Evolutionary conservation across 2,797 vertebrate genomes (phyloP).

Genomic region (Myotis pilosus): DNA sequence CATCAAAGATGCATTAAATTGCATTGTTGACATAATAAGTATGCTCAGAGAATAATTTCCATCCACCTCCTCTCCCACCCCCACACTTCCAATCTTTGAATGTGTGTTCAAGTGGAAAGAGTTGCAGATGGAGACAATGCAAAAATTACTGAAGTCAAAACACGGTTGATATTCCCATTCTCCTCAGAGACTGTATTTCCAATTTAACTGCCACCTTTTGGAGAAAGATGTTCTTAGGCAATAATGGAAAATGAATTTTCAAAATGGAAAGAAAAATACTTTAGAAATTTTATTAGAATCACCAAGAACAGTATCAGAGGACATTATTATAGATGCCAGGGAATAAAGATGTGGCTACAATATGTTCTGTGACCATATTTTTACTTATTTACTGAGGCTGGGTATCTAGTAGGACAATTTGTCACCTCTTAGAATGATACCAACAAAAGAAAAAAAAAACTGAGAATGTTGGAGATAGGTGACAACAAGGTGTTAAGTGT

Average conservation of each 20-base stretch:
- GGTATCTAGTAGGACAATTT: neutral
- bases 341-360: neutral
- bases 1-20: slow-evolving; percentile 66
- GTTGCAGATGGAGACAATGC: slow-evolving; percentile 29
- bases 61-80: neutral
- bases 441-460: neutral
- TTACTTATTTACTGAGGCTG: neutral
- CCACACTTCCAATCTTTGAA: slow-evolving; percentile 32
- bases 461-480: neutral
- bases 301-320: neutral
- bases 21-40: slow-evolving; percentile 65
- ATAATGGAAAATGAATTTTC: neutral
- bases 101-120: slow-evolving; percentile 36
- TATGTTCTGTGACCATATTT: neutral
- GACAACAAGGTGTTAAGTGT: neutral
- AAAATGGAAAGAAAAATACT: neutral
- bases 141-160: slow-evolving; percentile 54
- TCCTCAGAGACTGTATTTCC: neutral
- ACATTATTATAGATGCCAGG: neutral
- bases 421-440: neutral
- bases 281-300: neutral
- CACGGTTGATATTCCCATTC: slow-evolving; percentile 25
- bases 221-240: neutral
- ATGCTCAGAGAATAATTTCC: slow-evolving; percentile 56
- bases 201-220: neutral